Evolutionary conservation across 2,113 vertebrate genomes (phyloP), one percentile per base, ranked within the genome.

Genomic region (Numida meleagris): DNA sequence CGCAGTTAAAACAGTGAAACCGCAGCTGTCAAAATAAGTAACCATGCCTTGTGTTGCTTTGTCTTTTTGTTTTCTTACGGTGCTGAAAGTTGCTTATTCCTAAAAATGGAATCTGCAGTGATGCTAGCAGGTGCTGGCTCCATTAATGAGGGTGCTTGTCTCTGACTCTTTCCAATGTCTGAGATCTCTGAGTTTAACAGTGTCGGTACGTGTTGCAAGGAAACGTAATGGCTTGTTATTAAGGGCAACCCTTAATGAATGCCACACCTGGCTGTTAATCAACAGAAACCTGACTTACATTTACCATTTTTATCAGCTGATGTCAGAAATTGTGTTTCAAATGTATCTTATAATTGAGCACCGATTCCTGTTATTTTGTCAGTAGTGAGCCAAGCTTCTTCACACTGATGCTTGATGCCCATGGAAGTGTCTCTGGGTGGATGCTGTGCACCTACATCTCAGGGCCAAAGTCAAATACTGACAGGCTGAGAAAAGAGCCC

Each of bases 11-110:
- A 2, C 70, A 63, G 40, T 45, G 6, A 20, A 74, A 70, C 55
- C 2, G 1, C 94, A 94, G 94, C 94, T 95, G 92, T 95, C 89
- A 85, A 94, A 94, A 94, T 92, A 95, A 94, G 93, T 82, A 92
- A 36, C 84, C 31, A 62, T 70, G 51, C 80, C 70, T 92, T 90
- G 79, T 73, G 79, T 19, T 38, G 66, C 82, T 65, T 18, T 77
- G 34, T 81, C 70, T 55, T 55, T 70, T 59, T 88, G 80, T 87
- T 83, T 83, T 55, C 70, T 74, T 77, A 45, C n/a, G 75, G 45
- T 36, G 88, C 92, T 90, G 89, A 61, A 94, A 88, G 75, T 82
- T 70, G 86, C 89, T 94, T 92, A 70, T 92, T 88, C 92, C 87
- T 90, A 90, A 85, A 90, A 78, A 65, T 55, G 48, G 83, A 78